phyloP scores from a whole-genome alignment of 2,797 vertebrate species.

The Ctenosaura bakeri region DNA sequence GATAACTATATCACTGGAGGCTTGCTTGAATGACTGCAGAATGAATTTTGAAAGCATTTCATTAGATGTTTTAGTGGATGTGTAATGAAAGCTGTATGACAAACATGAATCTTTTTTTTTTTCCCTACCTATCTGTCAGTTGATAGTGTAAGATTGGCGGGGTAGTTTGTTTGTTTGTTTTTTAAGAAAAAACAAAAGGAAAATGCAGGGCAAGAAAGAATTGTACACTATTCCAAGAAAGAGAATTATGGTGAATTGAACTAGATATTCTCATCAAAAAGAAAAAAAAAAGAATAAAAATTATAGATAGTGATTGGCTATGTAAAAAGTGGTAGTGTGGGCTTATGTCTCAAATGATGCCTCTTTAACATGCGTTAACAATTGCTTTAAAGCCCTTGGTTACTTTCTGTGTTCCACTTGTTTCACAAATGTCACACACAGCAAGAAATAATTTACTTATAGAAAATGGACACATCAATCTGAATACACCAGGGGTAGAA shows the following conservation, averaged over 20 bases:
- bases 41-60: not conserved
- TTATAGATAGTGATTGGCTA: not conserved
- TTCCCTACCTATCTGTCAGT: not conserved
- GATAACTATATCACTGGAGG: not conserved
- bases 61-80: not conserved
- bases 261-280: not conserved
- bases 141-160: not conserved
- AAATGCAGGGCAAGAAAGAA: fast-evolving
- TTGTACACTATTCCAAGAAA: not conserved
- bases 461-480: not conserved
- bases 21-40: constrained; percentile 20
- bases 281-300: not conserved
- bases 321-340: not conserved
- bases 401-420: not conserved
- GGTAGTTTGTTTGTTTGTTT: not conserved
- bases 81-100: not conserved
- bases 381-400: not conserved
- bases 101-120: not conserved
- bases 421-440: not conserved
- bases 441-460: not conserved
- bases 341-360: not conserved
- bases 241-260: not conserved
- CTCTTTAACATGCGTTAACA: not conserved
- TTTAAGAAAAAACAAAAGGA: not conserved
- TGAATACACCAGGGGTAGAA: not conserved